Evolutionary conservation across 1,140 invertebrate genomes (phyloP).

Genomic region (Listronotus oregonensis): DNA sequence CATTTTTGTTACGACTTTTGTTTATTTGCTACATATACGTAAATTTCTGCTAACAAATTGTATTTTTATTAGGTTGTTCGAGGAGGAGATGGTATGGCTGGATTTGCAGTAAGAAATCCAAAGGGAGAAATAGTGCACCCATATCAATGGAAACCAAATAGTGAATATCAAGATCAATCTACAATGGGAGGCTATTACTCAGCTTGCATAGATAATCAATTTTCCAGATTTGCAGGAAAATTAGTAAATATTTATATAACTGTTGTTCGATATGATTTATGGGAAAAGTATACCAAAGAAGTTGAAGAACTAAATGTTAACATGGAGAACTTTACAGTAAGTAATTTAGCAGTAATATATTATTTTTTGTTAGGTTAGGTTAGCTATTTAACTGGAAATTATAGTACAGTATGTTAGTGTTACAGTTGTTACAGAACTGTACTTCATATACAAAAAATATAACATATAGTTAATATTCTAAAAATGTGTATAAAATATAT

Average conservation of each 20-base stretch:
- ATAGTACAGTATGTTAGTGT: too few species aligned
- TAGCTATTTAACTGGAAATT: too few species aligned
- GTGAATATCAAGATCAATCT: slow-evolving; percentile 85
- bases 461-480: too few species aligned
- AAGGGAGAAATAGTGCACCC: slow-evolving; percentile 82
- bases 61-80: slow-evolving; percentile 69
- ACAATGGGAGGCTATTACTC: slow-evolving; percentile 84
- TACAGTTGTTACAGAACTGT: neutral
- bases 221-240: slow-evolving; percentile 89
- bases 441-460: too few species aligned
- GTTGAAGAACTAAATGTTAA: slow-evolving; percentile 84
- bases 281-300: slow-evolving; percentile 91
- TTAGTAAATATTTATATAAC: slow-evolving; percentile 92
- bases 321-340: slow-evolving; percentile 89
- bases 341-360: slow-evolving; percentile 39
- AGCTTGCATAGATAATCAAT: slow-evolving; percentile 95
- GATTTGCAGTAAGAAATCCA: slow-evolving; percentile 87
- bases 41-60: neutral
- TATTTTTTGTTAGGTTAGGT: too few species aligned
- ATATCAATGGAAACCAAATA: slow-evolving; percentile 84
- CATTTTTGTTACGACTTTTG: too few species aligned
- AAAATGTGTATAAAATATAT: too few species aligned
- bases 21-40: too few species aligned
- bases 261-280: slow-evolving; percentile 91
- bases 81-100: slow-evolving; percentile 90